Conservation (phyloP, 2,888 invertebrate species). For the Phymatocera aterrima region DNA sequence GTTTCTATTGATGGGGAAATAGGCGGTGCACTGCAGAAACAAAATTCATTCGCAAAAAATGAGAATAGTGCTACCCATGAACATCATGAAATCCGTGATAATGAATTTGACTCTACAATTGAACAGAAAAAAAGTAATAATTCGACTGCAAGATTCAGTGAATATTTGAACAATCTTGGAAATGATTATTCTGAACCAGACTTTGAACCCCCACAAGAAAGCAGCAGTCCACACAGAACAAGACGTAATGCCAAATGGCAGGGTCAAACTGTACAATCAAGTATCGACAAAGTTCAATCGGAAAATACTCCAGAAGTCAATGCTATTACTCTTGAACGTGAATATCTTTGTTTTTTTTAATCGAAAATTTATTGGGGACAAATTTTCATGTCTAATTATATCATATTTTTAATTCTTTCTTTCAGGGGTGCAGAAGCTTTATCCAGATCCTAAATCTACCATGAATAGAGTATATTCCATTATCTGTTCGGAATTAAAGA, state of each 20-base stretch:
- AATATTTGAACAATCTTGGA: background rate
- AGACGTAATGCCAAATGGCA: background rate
- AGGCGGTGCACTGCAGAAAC: background rate
- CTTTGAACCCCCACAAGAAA: background rate
- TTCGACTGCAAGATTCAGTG: background rate
- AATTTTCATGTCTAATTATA: background rate
- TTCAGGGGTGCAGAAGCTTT: conserved; percentile 68
- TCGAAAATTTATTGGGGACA: background rate
- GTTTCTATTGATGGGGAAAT: conserved; percentile 10
- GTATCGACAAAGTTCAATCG: background rate
- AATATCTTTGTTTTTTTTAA: background rate
- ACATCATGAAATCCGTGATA: background rate
- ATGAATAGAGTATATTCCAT: conserved; percentile 75
- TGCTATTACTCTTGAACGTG: conserved; percentile 5
- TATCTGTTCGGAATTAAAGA: conserved; percentile 75
- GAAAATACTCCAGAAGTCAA: background rate
- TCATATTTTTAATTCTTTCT: background rate
- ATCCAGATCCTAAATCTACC: conserved; percentile 75
- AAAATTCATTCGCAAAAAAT: background rate
- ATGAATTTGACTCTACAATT: background rate
- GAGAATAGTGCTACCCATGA: background rate
- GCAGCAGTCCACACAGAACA: background rate
- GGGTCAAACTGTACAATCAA: background rate
- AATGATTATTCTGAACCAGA: background rate
- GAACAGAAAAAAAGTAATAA: background rate